Percentiles rank a stretch among this genome's conserved stretches.
phyloP scores from a whole-genome alignment of 2,888 invertebrate species.

The Cataglyphis livida region DNA sequence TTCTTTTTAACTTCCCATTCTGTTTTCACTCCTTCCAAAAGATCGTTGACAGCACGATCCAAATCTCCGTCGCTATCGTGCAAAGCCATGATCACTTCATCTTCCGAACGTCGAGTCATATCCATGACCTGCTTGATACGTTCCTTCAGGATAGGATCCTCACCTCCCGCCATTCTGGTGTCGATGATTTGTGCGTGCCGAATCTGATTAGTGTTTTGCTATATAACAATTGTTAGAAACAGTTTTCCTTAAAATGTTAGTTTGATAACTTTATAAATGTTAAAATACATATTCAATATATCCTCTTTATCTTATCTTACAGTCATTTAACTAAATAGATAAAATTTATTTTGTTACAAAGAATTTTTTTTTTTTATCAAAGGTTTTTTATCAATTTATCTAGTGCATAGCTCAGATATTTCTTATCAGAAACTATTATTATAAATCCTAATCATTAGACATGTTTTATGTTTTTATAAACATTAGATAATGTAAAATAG shows the following conservation, averaged over 20 bases:
- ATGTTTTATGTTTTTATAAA: not conserved
- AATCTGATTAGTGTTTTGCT: conserved; percentile 89
- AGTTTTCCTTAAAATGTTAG: not conserved
- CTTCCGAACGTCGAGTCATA: conserved; percentile 95
- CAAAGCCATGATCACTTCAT: conserved; percentile 96
- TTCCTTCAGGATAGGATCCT: conserved; percentile 88
- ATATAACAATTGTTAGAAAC: conserved; percentile 14
- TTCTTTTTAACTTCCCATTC: conserved; percentile 97
- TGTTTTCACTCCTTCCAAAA: conserved; percentile 91
- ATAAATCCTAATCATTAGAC: not conserved
- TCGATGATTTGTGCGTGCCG: conserved; percentile 94
- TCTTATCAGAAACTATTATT: not conserved
- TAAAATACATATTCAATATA: not conserved
- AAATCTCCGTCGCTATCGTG: conserved; percentile 97
- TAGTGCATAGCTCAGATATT: not conserved
- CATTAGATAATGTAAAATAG: not conserved
- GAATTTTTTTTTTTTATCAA: not conserved
- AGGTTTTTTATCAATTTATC: not conserved
- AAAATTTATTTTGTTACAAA: not conserved
- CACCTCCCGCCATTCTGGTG: conserved; percentile 88
- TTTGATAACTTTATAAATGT: not conserved
- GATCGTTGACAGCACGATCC: conserved; percentile 92
- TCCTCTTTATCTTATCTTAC: not conserved
- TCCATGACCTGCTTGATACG: conserved; percentile 95
- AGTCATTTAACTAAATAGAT: not conserved